Percentiles rank a stretch among this genome's conserved stretches.
Conservation (phyloP, 2,888 invertebrate species). For the Eilema caniola region DNA sequence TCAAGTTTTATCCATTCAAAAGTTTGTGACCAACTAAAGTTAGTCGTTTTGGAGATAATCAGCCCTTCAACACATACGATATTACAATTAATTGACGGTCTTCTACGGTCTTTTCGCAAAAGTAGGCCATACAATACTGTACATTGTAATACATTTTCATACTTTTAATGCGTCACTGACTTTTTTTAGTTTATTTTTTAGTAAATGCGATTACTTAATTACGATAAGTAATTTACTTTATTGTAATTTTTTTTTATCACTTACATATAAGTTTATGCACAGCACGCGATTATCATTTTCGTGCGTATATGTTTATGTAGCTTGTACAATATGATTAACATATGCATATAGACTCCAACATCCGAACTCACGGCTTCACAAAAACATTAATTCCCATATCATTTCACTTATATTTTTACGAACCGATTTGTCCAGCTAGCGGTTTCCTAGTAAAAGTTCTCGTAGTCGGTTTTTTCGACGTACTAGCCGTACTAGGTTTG, state of each 20-base stretch:
- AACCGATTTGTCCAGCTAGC: conserved; percentile 64
- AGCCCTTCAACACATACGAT: not conserved
- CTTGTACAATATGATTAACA: conserved; percentile 17
- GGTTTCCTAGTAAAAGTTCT: conserved; percentile 73
- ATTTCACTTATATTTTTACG: conserved; percentile 47
- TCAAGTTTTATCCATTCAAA: conserved; percentile 1
- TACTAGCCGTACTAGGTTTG: conserved; percentile 51
- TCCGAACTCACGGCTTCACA: conserved; percentile 24
- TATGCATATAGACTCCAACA: conserved; percentile 16
- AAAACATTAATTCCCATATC: conserved; percentile 29
- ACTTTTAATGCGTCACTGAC: conserved; percentile 34
- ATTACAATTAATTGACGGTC: conserved; percentile 38
- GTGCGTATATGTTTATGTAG: conserved; percentile 15
- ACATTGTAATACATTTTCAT: conserved; percentile 30
- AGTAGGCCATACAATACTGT: conserved; percentile 34
- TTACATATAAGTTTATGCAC: conserved; percentile 16
- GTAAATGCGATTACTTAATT: conserved; percentile 14
- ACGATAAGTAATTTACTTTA: conserved; percentile 14
- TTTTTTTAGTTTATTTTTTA: conserved; percentile 9
- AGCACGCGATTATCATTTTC: conserved; percentile 26
- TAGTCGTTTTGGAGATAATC: conserved; percentile 5
- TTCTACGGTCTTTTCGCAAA: conserved; percentile 26
- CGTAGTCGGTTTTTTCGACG: conserved; percentile 64
- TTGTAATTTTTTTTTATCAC: conserved; percentile 1
- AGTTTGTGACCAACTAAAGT: not conserved